Evolutionary conservation across 2,888 invertebrate genomes (phyloP), one percentile per base, ranked within the genome.

Genomic region (Anthrax anthrax): DNA sequence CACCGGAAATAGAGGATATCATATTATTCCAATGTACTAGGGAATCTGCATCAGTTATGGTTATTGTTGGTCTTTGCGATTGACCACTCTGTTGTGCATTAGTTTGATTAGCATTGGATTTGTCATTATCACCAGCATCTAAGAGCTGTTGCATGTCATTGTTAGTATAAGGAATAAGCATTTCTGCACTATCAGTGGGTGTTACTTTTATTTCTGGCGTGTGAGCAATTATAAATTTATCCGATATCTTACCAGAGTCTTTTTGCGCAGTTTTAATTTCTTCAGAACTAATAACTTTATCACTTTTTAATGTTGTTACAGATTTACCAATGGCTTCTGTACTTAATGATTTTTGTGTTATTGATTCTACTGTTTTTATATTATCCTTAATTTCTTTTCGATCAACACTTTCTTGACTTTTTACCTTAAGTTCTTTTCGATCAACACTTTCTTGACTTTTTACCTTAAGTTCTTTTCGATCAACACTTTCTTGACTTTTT

Each of bases 41-140:
- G 50, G 67, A 63, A 57, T 59, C 59, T 49, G 51, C 55, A 47
- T 65, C 63, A 50, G 58, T 63, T 47, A 66, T 66, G 51, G 64
- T 65, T 59, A 59, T 60, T 46, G 52, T 18, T 29, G 47, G 42
- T 32, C 44, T 51, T 37, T 50, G 49, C 41, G 47, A 46, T 43
- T 37, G 44, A 40, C 47, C 37, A n/a, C 27, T 18, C n/a, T 43
- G 18, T 36, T 43, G 46, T 46, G 46, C 39, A 44, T 45, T 52
- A 46, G 44, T 47, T 46, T 47, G 49, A 42, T 45, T 48, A 45
- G 34, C 37, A 44, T 45, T 43, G 27, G 46, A 48, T 17, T 43
- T 49, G 49, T 52, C 44, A 44, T 17, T 41, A 18, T 47, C 42
- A 43, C 42, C 50, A 36, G 46, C 46, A 46, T 40, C 41, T 41